phyloP scores from a whole-genome alignment of 2,113 vertebrate species.

The Sinocyclocheilus grahami region DNA sequence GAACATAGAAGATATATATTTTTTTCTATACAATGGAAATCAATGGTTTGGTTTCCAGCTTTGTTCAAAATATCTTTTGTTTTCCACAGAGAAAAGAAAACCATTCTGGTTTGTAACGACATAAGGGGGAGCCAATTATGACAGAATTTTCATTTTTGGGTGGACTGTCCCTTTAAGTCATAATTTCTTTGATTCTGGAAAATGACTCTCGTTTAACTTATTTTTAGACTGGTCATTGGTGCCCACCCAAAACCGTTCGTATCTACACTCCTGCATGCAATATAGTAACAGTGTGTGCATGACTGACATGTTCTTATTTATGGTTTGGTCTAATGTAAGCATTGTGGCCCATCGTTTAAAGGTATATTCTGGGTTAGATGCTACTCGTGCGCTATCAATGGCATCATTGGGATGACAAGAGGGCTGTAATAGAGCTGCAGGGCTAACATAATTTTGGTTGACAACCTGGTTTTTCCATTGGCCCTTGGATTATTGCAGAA shows the following conservation, averaged over 20 bases:
- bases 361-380: background rate
- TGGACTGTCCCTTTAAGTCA: no score
- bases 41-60: background rate
- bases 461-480: no score
- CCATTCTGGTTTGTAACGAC: background rate
- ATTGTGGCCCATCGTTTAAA: background rate
- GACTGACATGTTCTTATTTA: background rate
- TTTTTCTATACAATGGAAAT: background rate
- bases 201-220: background rate
- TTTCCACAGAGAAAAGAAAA: background rate
- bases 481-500: background rate
- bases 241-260: background rate
- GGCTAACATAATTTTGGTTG: background rate
- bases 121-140: no score
- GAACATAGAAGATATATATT: background rate
- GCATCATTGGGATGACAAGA: background rate
- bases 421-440: background rate
- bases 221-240: constrained; percentile 26
- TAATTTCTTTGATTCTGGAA: background rate
- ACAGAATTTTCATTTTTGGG: no score
- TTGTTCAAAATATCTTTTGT: background rate
- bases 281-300: constrained; percentile 9
- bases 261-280: constrained; percentile 52
- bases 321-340: background rate
- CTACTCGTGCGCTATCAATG: background rate